phyloP scores from a whole-genome alignment of 1,140 invertebrate genomes.

The Conus betulinus region DNA sequence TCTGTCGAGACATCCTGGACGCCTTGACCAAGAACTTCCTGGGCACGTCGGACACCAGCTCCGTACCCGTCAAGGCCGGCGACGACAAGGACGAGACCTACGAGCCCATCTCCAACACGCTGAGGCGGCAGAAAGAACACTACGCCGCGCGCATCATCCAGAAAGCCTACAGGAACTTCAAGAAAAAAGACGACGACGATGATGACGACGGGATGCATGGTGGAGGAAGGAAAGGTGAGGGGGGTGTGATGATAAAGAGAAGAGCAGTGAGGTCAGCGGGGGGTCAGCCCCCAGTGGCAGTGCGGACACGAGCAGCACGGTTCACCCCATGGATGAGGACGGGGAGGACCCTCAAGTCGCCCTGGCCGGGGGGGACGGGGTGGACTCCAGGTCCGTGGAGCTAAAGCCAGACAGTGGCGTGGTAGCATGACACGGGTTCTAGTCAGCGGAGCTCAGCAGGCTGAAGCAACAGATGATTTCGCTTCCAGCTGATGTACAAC shows the following conservation, averaged over 20 bases:
- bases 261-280: slow-evolving; percentile 27
- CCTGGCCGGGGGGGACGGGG: slow-evolving; percentile 22
- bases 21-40: slow-evolving; percentile 95
- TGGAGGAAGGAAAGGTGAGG: slow-evolving; percentile 23
- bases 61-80: slow-evolving; percentile 82
- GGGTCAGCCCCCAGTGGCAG: slow-evolving; percentile 32
- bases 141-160: slow-evolving; percentile 97
- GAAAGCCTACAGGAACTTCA: slow-evolving; percentile 85
- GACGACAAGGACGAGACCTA: slow-evolving; percentile 89
- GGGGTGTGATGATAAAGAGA: slow-evolving; percentile 27
- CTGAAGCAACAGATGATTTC: not conserved
- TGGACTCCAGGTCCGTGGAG: slow-evolving; percentile 64
- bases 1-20: slow-evolving; percentile 98
- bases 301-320: slow-evolving; percentile 30
- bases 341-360: slow-evolving; percentile 10
- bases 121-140: slow-evolving; percentile 96
- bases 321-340: slow-evolving; percentile 40
- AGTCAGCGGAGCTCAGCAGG: not conserved
- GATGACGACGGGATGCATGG: slow-evolving; percentile 37
- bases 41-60: slow-evolving; percentile 81
- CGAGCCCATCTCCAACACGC: slow-evolving; percentile 92
- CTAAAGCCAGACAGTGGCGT: slow-evolving; percentile 72
- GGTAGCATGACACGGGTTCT: slow-evolving; percentile 60
- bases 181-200: slow-evolving; percentile 34
- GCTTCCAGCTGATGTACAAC: not conserved